Percentiles rank a stretch among this genome's conserved stretches.
Conservation (phyloP, 2,113 vertebrate species). For the Corvus cornix region DNA sequence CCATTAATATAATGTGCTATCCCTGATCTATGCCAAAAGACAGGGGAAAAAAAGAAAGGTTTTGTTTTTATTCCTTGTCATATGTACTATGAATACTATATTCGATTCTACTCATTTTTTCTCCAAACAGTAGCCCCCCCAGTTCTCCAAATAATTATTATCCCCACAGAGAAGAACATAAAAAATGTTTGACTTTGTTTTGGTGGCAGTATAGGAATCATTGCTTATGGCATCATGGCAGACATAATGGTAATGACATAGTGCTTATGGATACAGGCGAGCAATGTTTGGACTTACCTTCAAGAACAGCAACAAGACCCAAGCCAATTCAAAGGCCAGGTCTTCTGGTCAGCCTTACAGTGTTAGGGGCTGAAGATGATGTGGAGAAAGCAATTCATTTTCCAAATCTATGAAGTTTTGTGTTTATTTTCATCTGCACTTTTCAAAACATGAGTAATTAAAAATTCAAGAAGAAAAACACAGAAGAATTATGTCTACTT, state of each 20-base stretch:
- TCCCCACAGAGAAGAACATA: background rate
- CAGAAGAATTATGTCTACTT: background rate
- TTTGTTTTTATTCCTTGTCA: accelerated
- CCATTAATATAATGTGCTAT: background rate
- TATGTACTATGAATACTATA: background rate
- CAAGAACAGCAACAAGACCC: accelerated
- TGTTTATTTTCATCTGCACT: background rate
- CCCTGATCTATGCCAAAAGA: background rate
- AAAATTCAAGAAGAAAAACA: background rate
- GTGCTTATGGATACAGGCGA: background rate
- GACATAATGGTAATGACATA: background rate
- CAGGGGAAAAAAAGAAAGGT: accelerated
- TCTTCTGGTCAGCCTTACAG: background rate
- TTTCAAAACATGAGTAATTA: background rate
- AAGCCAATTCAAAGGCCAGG: background rate
- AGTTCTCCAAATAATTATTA: background rate
- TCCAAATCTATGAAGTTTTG: background rate
- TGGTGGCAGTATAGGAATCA: background rate
- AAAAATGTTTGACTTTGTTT: background rate
- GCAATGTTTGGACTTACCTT: background rate
- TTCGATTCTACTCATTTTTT: background rate
- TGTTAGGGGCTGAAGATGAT: background rate
- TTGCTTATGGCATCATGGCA: background rate
- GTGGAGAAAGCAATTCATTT: background rate
- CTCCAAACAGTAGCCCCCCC: background rate